Base-by-base conservation (phyloP, 1,140 invertebrate genomes). In the Eupristina koningsbergeri region DNA sequence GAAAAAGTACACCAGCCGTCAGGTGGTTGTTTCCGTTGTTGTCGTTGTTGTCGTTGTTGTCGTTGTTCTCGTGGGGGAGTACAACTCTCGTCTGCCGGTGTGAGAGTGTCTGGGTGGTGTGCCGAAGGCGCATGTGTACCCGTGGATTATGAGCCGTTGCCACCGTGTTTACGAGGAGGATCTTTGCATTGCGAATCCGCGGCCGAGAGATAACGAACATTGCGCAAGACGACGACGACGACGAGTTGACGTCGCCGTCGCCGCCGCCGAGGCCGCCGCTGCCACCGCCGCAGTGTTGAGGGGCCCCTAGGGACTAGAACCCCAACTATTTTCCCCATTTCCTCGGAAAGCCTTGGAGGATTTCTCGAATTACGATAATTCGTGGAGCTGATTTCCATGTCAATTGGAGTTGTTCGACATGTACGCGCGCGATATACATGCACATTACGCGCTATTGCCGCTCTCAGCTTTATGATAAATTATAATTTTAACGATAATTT, bases 121-220 rank as follows among this genome's bases (percentile, higher is more conserved):
- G 11, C 41, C 41, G n/a, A n/a, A 45, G 41, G 41, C 41, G 41
- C 11, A 45, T 45, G 41, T 45, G 11, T 45, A 71, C 64, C 73
- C 84, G 83, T 50, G 87, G 87, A 88, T 88, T 85, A 87, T 76
- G 83, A 87, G 84, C 78, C 87, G 88, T 87, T 85, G 86, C 86
- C 85, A 87, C 82, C 85, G 85, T 88, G 86, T 88, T 88, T 85
- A 85, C 84, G 64, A 53, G 47, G 83, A 64, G 81, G 80, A 85
- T 85, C 61, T 77, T 64, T 19, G 58, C 7, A 17, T 26, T 64
- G 76, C 15, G 45, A 53, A 34, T 64, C 58, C 53, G 69, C 41
- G 58, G 41, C 39, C 26, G 45, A 50, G 31, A 77, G 58, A 83
- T 83, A 77, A 83, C 61, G 61, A 67, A 41, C 13, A 64, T 69